These are phyloP conservation scores for Lymantria dispar DNA, from an alignment of 2,888 invertebrate genomes.

Conservation along the genomic window DNA sequence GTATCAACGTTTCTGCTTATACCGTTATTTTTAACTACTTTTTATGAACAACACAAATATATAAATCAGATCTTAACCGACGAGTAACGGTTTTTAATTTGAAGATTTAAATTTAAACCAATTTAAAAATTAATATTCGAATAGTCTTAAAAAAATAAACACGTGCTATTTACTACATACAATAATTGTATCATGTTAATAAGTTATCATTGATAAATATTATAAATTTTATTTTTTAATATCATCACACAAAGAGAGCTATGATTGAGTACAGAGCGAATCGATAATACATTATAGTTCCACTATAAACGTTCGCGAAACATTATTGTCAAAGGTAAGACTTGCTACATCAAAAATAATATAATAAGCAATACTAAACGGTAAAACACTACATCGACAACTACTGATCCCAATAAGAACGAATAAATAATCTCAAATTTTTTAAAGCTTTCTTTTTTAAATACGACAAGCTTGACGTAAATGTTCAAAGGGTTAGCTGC, in stretches of 20 bases:
- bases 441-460: constrained; percentile 75
- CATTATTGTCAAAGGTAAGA: constrained; percentile 65
- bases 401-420: constrained; percentile 58
- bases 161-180: constrained; percentile 22
- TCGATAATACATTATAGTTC: constrained; percentile 29
- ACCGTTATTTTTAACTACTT: constrained; percentile 11
- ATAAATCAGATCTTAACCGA: constrained; percentile 12
- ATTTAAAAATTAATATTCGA: constrained; percentile 2
- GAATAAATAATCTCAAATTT: constrained; percentile 80
- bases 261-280: constrained; percentile 63
- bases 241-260: constrained; percentile 63
- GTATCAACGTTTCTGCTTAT: constrained; percentile 14
- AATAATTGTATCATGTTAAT: constrained; percentile 17
- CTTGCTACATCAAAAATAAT: constrained; percentile 42
- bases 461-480: constrained; percentile 63
- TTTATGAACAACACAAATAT: constrained; percentile 10
- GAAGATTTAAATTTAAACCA: constrained; percentile 24
- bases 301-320: constrained; percentile 40
- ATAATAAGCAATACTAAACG: constrained; percentile 41
- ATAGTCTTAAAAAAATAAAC: constrained; percentile 45
- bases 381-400: constrained; percentile 43
- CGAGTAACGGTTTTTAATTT: constrained; percentile 18
- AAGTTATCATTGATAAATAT: constrained; percentile 31
- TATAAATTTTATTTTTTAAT: constrained; percentile 25
- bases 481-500: constrained; percentile 48